Base-by-base conservation (phyloP, 2,888 invertebrate species). In the Cheiracanthium punctorium region DNA sequence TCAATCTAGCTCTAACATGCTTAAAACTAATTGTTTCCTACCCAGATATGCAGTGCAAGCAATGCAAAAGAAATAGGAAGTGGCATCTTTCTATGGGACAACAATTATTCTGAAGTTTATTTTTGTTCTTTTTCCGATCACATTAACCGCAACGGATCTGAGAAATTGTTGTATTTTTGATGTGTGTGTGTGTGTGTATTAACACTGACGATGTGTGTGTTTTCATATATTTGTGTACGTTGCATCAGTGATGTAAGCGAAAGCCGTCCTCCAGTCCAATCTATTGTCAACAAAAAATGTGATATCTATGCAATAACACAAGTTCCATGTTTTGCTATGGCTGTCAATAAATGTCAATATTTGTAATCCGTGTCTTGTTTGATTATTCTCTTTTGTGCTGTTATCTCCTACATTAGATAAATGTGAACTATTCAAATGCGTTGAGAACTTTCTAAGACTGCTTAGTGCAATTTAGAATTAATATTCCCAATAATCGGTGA, bases 241-340 rank as follows among this genome's bases (percentile, higher is more conserved):
- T 69, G 69, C 69, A 69, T 33, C 69, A 33, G 37, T 33, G 32
- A 70, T 81, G 75, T 73, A 74, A 65, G 80, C 75, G 64, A 64
- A 74, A 69, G 80, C 85, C 85, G 85, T 85, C 85, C 85, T 85
- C 82, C 58, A 73, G 79, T 70, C 85, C 85, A 85, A 33, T 76
- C 65, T 85, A 58, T 72, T 71, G 82, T 84, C 72, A 75, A 82
- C 71, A 76, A 48, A 37, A 58, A 85, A 85, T 85, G 85, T 85
- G 85, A 85, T 85, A 85, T 85, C 80, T 85, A 80, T 85, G 85
- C 85, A 85, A 80, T 80, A 85, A 80, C 85, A 77, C 82, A 77
- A 84, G 82, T 84, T 84, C 82, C 82, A 84, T 84, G 82, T 84
- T 84, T 84, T 84, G 77, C 82, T 84, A 84, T 82, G 82, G 82